These are phyloP conservation scores for Tuta absoluta DNA, from an alignment of 2,888 invertebrate genomes.

Conservation along the genomic window DNA sequence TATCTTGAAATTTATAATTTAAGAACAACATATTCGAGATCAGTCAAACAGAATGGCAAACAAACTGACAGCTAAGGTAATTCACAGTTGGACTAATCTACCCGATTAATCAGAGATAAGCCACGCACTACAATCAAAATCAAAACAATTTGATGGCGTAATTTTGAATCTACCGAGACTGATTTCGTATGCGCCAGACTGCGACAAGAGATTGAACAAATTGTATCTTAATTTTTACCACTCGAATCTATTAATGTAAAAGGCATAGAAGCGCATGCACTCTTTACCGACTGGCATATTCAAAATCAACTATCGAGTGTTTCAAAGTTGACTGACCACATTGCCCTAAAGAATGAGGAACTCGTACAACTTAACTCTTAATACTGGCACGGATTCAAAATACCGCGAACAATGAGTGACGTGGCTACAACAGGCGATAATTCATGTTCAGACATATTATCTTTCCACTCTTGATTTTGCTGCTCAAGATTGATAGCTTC, in stretches of 20 bases:
- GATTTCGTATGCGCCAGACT: too few species aligned
- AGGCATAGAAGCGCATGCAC: too few species aligned
- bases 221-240: too few species aligned
- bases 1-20: neutral
- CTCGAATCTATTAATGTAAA: too few species aligned
- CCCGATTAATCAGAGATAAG: conserved; percentile 11
- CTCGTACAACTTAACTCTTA: neutral
- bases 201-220: too few species aligned
- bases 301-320: too few species aligned
- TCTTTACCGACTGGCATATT: too few species aligned
- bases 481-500: too few species aligned
- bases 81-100: neutral
- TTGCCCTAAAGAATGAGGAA: conserved; percentile 23
- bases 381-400: conserved; percentile 21
- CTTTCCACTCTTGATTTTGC: too few species aligned
- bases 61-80: neutral
- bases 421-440: conserved; percentile 20
- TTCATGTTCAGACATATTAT: neutral
- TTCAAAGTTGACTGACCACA: neutral
- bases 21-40: neutral
- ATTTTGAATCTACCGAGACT: too few species aligned
- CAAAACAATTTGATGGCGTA: neutral
- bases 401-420: conserved; percentile 21
- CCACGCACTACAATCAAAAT: conserved; percentile 8
- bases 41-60: neutral